These are phyloP conservation scores for Bergia puertoricense DNA, from an alignment of 92 coral and sea anemone genomes.

Conservation along the genomic window DNA sequence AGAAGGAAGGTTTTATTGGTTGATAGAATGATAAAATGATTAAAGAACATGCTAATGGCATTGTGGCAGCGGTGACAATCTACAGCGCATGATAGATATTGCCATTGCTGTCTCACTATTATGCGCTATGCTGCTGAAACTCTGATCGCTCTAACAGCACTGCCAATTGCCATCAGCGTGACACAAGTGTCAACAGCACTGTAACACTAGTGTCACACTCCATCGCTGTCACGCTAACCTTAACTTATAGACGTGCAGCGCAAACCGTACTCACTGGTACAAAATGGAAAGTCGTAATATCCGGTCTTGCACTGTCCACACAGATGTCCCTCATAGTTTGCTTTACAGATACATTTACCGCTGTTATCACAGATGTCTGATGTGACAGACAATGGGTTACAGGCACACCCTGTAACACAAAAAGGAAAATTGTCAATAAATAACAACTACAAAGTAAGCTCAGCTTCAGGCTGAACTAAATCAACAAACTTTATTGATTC, in stretches of 20 bases:
- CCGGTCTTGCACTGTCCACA: slow-evolving; percentile 89
- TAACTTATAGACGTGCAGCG: background rate
- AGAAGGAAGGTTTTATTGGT: background rate
- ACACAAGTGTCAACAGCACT: background rate
- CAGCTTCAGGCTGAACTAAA: background rate
- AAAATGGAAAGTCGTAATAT: slow-evolving; percentile 85
- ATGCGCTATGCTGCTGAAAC: too few species aligned
- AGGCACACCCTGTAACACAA: slow-evolving; percentile 79
- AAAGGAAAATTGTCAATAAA: background rate
- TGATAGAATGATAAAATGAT: background rate
- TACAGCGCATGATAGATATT: too few species aligned
- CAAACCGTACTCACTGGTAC: slow-evolving; percentile 63
- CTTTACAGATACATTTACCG: slow-evolving; percentile 82
- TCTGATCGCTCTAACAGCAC: too few species aligned
- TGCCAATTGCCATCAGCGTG: background rate
- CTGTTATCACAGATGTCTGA: slow-evolving; percentile 66
- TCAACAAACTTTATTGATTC: background rate
- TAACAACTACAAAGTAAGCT: background rate
- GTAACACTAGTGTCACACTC: background rate
- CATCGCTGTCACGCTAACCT: background rate
- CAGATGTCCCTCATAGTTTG: slow-evolving; percentile 75
- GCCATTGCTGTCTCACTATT: too few species aligned
- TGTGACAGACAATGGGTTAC: slow-evolving; percentile 75
- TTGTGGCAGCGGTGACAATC: too few species aligned
- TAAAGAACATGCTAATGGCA: too few species aligned